Percentiles rank a stretch among this genome's conserved stretches.
These are phyloP conservation scores for Nerophis ophidion DNA, from an alignment of 2,113 vertebrate species.

Conservation along the genomic window DNA sequence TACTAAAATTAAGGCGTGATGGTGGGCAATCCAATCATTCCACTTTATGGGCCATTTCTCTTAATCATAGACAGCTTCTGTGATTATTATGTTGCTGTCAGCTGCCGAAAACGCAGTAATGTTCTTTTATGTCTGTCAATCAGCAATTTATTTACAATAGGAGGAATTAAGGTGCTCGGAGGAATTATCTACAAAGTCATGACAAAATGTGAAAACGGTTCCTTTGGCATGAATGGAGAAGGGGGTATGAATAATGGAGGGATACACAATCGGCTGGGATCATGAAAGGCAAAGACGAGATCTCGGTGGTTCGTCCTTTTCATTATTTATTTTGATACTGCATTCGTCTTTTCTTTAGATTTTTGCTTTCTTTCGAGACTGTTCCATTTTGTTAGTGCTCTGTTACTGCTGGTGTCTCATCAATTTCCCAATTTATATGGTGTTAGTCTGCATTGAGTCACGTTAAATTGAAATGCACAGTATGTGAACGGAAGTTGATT, in stretches of 20 bases:
- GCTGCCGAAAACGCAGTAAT: slow-evolving; percentile 4
- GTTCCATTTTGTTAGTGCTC: slow-evolving; percentile 10
- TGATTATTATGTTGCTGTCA: slow-evolving; percentile 39
- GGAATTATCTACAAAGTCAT: slow-evolving; percentile 48
- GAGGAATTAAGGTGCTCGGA: slow-evolving; percentile 44
- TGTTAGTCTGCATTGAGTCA: slow-evolving; percentile 5
- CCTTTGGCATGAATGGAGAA: slow-evolving; percentile 48
- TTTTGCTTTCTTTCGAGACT: slow-evolving; percentile 6
- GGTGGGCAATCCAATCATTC: slow-evolving; percentile 2
- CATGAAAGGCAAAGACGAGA: slow-evolving; percentile 6
- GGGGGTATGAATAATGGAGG: slow-evolving; percentile 52
- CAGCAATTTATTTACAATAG: slow-evolving; percentile 55
- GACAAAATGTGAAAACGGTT: slow-evolving; percentile 37
- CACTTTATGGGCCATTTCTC: slow-evolving; percentile 18
- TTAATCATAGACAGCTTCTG: slow-evolving; percentile 17
- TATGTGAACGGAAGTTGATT: no score
- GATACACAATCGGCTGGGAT: slow-evolving; percentile 28
- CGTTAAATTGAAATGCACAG: neutral
- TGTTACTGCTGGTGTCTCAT: slow-evolving; percentile 9
- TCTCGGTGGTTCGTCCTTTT: slow-evolving; percentile 16
- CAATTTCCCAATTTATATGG: slow-evolving; percentile 9
- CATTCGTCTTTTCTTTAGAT: slow-evolving; percentile 14
- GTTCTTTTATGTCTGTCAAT: slow-evolving; percentile 45
- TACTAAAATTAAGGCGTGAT: neutral
- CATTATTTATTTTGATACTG: slow-evolving; percentile 19